Conservation (phyloP, 2,797 vertebrate species). For the Coilia nasus region DNA sequence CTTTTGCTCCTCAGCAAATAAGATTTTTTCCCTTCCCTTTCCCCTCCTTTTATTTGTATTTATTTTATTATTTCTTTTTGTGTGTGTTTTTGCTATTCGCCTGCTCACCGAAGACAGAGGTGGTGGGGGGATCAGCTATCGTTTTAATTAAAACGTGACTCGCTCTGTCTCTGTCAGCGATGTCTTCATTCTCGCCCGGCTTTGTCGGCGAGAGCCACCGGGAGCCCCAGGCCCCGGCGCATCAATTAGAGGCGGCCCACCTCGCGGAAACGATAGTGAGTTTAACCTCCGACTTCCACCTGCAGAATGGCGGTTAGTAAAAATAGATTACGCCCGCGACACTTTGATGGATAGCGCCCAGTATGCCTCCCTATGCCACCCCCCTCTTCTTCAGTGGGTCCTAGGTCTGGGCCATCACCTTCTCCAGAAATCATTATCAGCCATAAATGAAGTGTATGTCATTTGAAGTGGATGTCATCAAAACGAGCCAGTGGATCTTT, state of each 20-base stretch:
- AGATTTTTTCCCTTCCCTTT: constrained; percentile 26
- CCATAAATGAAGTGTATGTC: constrained; percentile 62
- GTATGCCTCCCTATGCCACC: constrained; percentile 41
- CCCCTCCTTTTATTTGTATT: neutral
- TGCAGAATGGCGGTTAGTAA: constrained; percentile 38
- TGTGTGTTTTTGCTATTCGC: neutral
- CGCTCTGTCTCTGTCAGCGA: constrained; percentile 51
- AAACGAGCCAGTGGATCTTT: constrained; percentile 15
- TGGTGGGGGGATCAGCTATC: constrained; percentile 21
- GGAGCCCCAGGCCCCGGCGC: constrained; percentile 39
- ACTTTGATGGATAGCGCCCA: constrained; percentile 55
- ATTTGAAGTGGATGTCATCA: constrained; percentile 56
- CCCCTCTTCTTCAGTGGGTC: constrained; percentile 14
- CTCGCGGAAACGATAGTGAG: constrained; percentile 41
- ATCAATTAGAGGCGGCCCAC: constrained; percentile 51
- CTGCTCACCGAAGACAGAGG: constrained; percentile 30
- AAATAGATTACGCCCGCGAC: constrained; percentile 56
- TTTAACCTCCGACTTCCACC: constrained; percentile 39
- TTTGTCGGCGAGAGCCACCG: constrained; percentile 1
- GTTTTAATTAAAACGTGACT: constrained; percentile 60
- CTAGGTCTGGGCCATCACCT: constrained; percentile 51
- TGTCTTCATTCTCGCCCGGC: constrained; percentile 28
- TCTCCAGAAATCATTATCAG: constrained; percentile 56
- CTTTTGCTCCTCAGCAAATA: constrained; percentile 47
- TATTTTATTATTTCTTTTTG: constrained; percentile 9